Evolutionary conservation across 2,113 vertebrate species (phyloP).

Genomic region (Fregetta grallaria): DNA sequence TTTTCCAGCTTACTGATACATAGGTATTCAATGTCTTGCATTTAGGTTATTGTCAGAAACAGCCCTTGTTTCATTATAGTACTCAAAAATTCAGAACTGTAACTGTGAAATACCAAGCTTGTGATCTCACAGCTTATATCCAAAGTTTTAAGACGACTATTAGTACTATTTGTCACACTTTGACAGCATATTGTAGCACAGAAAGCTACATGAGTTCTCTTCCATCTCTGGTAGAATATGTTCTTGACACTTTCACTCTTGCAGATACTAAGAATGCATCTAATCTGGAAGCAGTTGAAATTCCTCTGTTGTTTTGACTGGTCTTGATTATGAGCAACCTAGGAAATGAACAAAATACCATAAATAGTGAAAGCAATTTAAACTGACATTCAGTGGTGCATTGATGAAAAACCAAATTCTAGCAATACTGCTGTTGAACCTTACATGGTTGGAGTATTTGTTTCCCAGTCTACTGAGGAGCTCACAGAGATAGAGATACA

Average conservation of each 20-base stretch:
- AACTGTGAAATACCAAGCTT: background rate
- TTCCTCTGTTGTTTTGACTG: conserved; percentile 50
- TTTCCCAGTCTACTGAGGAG: background rate
- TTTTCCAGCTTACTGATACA: background rate
- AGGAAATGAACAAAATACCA: background rate
- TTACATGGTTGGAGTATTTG: background rate
- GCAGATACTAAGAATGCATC: conserved; percentile 74
- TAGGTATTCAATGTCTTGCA: background rate
- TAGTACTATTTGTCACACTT: conserved; percentile 33
- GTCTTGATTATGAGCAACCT: background rate
- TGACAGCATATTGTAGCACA: conserved; percentile 61
- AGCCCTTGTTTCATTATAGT: background rate
- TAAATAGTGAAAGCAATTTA: background rate
- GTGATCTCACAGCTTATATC: background rate
- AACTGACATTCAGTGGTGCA: background rate
- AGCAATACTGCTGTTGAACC: background rate
- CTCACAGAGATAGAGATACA: rapidly evolving
- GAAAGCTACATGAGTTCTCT: conserved; percentile 76
- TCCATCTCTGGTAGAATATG: conserved; percentile 71
- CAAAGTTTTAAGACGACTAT: background rate
- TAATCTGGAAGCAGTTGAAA: background rate
- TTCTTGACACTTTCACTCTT: conserved; percentile 75
- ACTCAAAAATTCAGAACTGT: background rate
- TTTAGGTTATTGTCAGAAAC: background rate
- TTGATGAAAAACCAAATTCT: background rate